phyloP scores from a whole-genome alignment of 2,888 invertebrate genomes.

The Entomobrya proxima region DNA sequence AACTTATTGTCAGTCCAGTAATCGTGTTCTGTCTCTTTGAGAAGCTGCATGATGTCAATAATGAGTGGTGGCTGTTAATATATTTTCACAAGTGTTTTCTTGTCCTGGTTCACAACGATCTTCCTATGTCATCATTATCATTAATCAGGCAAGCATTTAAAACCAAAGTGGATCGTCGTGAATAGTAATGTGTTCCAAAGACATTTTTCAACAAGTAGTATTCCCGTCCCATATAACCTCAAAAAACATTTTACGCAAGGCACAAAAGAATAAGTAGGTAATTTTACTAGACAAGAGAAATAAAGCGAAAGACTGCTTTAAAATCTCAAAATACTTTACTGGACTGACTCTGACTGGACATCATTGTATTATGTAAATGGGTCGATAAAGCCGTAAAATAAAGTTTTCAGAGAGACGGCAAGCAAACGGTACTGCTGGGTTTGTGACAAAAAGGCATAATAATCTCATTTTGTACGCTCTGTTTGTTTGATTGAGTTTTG shows the following conservation, averaged over 20 bases:
- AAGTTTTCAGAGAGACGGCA: too few relatives aligned
- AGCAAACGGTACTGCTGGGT: background rate
- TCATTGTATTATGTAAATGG: background rate
- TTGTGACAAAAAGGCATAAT: slow-evolving; percentile 10
- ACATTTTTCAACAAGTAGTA: background rate
- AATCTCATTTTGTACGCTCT: slow-evolving; percentile 22
- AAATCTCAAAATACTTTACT: too few relatives aligned
- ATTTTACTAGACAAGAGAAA: too few relatives aligned
- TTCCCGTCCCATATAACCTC: background rate
- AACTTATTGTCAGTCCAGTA: background rate
- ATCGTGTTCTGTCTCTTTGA: background rate
- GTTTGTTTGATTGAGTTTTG: slow-evolving; percentile 34
- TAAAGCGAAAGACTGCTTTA: too few relatives aligned
- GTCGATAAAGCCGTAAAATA: background rate
- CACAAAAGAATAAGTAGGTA: too few relatives aligned
- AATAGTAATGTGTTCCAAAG: background rate
- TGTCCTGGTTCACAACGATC: background rate
- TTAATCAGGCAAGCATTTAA: slow-evolving; percentile 20
- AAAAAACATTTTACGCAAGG: too few relatives aligned
- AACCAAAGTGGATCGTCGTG: background rate
- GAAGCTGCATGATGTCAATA: background rate
- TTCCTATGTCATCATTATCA: slow-evolving; percentile 17
- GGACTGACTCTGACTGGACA: too few relatives aligned
- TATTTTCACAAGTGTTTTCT: slow-evolving; percentile 26
- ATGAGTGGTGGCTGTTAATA: background rate